Evolutionary conservation across 2,113 vertebrate genomes (phyloP).

Genomic region (Anolis carolinensis): DNA sequence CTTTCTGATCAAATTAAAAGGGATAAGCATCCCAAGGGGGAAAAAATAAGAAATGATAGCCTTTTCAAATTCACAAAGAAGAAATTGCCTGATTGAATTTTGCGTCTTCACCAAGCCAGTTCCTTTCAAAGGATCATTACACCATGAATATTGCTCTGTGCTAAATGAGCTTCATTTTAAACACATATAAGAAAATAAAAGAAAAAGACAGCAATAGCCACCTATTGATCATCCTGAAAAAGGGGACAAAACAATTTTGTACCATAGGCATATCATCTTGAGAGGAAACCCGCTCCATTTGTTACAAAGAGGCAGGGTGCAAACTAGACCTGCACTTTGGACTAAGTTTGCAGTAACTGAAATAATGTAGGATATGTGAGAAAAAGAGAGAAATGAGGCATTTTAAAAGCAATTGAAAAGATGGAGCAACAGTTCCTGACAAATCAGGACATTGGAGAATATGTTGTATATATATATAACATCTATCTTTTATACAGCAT

Average conservation of each 20-base stretch:
- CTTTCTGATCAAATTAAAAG: slow-evolving; percentile 16
- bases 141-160: not conserved
- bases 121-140: not conserved
- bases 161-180: not conserved
- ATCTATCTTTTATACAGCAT: too few relatives aligned
- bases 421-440: too few relatives aligned
- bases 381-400: too few relatives aligned
- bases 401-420: too few relatives aligned
- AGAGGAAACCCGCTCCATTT: not conserved
- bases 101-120: not conserved
- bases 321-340: not conserved
- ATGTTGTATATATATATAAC: too few relatives aligned
- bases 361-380: too few relatives aligned
- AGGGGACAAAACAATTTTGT: fast-evolving
- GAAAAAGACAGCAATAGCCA: not conserved
- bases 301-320: not conserved
- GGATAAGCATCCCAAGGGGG: not conserved
- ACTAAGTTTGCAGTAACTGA: too few relatives aligned
- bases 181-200: not conserved
- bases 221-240: not conserved
- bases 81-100: not conserved
- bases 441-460: too few relatives aligned
- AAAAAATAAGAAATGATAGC: slow-evolving; percentile 4
- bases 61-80: not conserved
- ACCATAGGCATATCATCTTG: not conserved